A percentile compares a stretch with the other conserved stretches of the same genome.
phyloP scores from a whole-genome alignment of 2,888 invertebrate genomes.

The Harpalus rubripes region DNA sequence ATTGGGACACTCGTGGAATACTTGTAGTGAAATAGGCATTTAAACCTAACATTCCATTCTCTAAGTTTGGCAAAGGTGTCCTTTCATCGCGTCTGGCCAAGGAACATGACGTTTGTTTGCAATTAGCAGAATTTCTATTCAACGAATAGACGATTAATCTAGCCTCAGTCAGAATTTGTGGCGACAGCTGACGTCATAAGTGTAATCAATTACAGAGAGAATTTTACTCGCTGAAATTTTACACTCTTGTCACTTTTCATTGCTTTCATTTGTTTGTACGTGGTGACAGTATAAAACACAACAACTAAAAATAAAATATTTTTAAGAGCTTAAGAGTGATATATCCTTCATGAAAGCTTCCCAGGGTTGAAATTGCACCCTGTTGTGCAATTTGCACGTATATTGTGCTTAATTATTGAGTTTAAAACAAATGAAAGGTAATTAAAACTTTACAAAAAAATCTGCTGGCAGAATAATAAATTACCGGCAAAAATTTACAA shows the following conservation, averaged over 20 bases:
- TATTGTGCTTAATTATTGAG: slow-evolving; percentile 30
- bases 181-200: slow-evolving; percentile 42
- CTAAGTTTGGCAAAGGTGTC: not conserved
- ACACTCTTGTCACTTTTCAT: slow-evolving; percentile 12
- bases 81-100: slow-evolving; percentile 12
- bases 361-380: slow-evolving; percentile 6
- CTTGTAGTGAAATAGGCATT: not conserved
- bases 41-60: not conserved
- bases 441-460: slow-evolving; percentile 5
- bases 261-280: slow-evolving; percentile 27
- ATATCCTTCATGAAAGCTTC: slow-evolving; percentile 15
- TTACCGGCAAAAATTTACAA: slow-evolving; percentile 4
- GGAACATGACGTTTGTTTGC: slow-evolving; percentile 40
- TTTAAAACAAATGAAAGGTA: slow-evolving; percentile 26
- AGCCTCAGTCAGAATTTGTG: slow-evolving; percentile 32
- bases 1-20: not conserved
- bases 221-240: slow-evolving; percentile 41
- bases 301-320: slow-evolving; percentile 29
- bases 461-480: not conserved
- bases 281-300: slow-evolving; percentile 19
- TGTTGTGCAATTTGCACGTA: slow-evolving; percentile 21
- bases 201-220: slow-evolving; percentile 43
- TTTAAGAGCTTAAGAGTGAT: slow-evolving; percentile 22
- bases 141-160: slow-evolving; percentile 45
- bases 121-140: slow-evolving; percentile 39